These are phyloP conservation scores for Melospiza georgiana DNA, from an alignment of 2,113 vertebrate species.

Conservation along the genomic window DNA sequence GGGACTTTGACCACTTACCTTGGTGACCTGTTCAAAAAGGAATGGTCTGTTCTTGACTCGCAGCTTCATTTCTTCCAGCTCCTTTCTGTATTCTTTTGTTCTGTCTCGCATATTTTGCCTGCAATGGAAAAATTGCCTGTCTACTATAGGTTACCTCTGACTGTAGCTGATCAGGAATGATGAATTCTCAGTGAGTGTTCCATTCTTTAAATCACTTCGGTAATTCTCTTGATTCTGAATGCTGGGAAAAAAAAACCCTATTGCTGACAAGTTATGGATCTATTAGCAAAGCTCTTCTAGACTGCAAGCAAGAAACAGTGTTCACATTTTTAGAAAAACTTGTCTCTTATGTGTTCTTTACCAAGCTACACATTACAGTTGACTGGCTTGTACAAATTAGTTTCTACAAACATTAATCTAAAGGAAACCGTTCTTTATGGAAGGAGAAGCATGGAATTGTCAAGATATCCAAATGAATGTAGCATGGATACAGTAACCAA, in stretches of 20 bases:
- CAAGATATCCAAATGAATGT: not conserved
- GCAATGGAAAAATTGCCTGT: constrained; percentile 52
- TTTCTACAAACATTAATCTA: not conserved
- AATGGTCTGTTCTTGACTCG: constrained; percentile 85
- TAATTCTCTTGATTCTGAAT: not conserved
- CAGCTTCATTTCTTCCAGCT: constrained; percentile 87
- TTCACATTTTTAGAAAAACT: not conserved
- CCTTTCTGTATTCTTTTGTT: constrained; percentile 86
- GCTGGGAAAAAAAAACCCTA: not conserved
- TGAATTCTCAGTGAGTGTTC: not conserved
- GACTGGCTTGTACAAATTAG: not conserved
- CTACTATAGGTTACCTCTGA: not conserved
- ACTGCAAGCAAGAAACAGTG: not conserved
- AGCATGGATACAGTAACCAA: not conserved
- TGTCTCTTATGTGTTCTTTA: not conserved
- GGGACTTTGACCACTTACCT: constrained; percentile 67
- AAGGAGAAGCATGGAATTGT: not conserved
- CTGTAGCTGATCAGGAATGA: not conserved
- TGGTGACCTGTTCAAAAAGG: constrained; percentile 89
- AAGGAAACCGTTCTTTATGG: not conserved
- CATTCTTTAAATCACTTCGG: not conserved
- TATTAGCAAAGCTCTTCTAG: not conserved
- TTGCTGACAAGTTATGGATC: not conserved
- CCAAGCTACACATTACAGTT: not conserved
- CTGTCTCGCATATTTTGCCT: constrained; percentile 86